Base-by-base conservation (phyloP, 2,797 vertebrate genomes). In the Arrhamphus sclerolepis region DNA sequence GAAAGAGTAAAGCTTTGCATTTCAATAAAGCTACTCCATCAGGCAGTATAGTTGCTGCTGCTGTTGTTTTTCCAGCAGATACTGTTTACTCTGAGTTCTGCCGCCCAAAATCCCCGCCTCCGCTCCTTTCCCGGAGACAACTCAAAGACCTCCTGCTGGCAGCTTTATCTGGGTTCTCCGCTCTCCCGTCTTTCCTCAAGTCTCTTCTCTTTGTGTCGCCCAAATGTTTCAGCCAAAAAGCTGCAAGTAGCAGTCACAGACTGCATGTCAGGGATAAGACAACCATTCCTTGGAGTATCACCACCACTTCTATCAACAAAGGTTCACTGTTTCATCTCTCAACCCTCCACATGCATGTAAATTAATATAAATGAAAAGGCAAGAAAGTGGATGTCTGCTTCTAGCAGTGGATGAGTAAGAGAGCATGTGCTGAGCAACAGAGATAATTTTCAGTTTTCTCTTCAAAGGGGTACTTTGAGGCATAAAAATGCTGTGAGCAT, bases 71-170 rank as follows among this genome's bases (percentile, higher is more conserved):
- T 80, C n/a, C 67, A 17, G 51, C 59, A 81, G 82, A 85, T 82
- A 72, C 77, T 88, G 80, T 89, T 89, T 87, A 87, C 77, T 77
- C 74, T 63, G 61, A 77, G 75, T 77, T 61, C 66, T 81, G 76
- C 78, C 62, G 78, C 76, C 82, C 67, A 83, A 86, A 83, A 70
- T 20, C 52, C 61, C 53, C 46, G 60, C 72, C 46, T 28, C 76
- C 42, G 11, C 75, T 73, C 70, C 46, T 73, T 75, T 81, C 40
- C 70, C 76, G 75, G 81, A 87, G 81, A 82, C 81, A 66, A 61
- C 88, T 89, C 82, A 90, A 85, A 89, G 89, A 86, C 88, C 84
- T 85, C 91, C 90, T 77, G 85, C 89, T 60, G 82, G 86, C 71
- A 78, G 85, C 86, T 89, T 89, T 86, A 88, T 91, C 86, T 72